Conservation (phyloP, 1,140 invertebrate species). For the Pectinophora gossypiella region DNA sequence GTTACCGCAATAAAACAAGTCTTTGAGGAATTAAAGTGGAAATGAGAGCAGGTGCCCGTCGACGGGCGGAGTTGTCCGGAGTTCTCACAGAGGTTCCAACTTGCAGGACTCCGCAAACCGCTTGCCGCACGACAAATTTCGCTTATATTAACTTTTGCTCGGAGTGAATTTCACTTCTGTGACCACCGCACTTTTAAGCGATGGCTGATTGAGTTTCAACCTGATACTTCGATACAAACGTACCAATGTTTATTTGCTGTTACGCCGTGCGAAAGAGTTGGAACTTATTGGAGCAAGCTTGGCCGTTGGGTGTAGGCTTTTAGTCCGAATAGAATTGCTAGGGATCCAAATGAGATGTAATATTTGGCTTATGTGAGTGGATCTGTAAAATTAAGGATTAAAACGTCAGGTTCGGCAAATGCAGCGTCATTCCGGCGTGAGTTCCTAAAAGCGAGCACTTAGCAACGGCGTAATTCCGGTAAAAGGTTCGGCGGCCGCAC, state of each 20-base stretch:
- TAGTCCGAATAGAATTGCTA: no score
- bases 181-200: constrained; percentile 61
- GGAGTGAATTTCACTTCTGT: constrained; percentile 55
- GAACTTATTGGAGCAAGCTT: no score
- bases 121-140: constrained; percentile 56
- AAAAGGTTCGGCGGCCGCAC: constrained; percentile 47
- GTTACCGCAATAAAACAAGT: constrained; percentile 11
- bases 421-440: constrained; percentile 38
- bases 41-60: constrained; percentile 34
- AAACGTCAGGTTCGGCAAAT: constrained; percentile 14
- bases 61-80: constrained; percentile 25
- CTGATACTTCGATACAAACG: no score
- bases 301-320: no score
- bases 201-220: constrained; percentile 17
- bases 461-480: constrained; percentile 53
- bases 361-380: background rate
- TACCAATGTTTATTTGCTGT: no score
- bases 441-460: constrained; percentile 48
- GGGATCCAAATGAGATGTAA: no score
- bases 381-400: background rate
- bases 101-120: constrained; percentile 43
- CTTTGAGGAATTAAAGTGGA: constrained; percentile 16
- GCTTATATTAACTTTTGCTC: constrained; percentile 68
- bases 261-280: no score
- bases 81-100: constrained; percentile 38